These are phyloP conservation scores for Hippocampus barbouri DNA, from an alignment of 2,113 vertebrate genomes.

Conservation along the genomic window DNA sequence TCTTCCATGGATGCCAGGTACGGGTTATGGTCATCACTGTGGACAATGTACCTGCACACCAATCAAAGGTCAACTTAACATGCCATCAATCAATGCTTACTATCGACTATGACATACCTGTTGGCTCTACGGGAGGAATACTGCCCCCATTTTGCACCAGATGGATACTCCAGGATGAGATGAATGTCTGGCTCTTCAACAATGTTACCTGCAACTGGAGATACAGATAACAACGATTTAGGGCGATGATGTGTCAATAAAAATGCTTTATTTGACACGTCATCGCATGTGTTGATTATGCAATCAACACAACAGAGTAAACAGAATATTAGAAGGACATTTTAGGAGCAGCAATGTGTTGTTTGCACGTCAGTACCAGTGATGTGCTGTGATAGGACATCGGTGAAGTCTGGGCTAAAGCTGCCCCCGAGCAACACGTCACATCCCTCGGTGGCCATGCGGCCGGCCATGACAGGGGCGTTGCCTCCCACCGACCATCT, in stretches of 20 bases:
- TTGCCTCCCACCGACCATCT: slow-evolving; percentile 80
- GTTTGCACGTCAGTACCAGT: slow-evolving; percentile 58
- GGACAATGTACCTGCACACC: slow-evolving; percentile 74
- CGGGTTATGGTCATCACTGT: slow-evolving; percentile 80
- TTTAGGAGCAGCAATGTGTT: background rate
- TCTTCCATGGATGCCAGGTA: slow-evolving; percentile 76
- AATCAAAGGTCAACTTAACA: background rate
- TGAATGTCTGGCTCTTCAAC: slow-evolving; percentile 80
- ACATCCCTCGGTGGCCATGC: slow-evolving; percentile 79
- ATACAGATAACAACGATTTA: background rate
- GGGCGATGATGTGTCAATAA: background rate
- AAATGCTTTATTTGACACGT: too few species aligned
- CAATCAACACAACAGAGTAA: background rate
- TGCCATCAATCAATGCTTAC: background rate
- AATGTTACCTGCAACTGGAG: slow-evolving; percentile 73
- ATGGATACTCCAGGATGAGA: slow-evolving; percentile 78
- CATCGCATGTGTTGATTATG: too few species aligned
- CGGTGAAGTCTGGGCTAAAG: slow-evolving; percentile 73
- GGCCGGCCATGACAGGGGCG: slow-evolving; percentile 79
- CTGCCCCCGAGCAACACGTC: slow-evolving; percentile 78
- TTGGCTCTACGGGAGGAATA: slow-evolving; percentile 78
- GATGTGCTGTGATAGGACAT: slow-evolving; percentile 73
- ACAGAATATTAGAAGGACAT: background rate
- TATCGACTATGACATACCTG: slow-evolving; percentile 58
- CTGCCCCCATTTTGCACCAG: slow-evolving; percentile 73